Percentiles rank a stretch among this genome's conserved stretches.
Evolutionary conservation across 2,888 invertebrate genomes (phyloP).

Genomic region (Meloe dianella): DNA sequence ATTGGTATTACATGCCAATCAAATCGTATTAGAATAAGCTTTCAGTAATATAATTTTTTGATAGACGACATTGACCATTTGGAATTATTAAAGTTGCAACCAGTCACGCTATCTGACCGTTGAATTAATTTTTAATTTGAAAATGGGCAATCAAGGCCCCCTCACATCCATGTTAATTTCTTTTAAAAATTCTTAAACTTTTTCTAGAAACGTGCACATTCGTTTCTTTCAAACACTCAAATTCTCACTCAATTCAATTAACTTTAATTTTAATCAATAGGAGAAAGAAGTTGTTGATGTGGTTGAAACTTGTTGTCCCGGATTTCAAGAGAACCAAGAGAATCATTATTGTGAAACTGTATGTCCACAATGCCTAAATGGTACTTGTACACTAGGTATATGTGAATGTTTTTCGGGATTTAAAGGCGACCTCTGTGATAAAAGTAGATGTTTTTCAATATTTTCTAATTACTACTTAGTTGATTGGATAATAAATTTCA

Average conservation of each 20-base stretch:
- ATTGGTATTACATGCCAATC: background rate
- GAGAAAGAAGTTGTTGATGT: conserved; percentile 70
- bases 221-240: conserved; percentile 4
- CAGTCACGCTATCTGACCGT: too few species aligned
- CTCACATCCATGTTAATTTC: too few species aligned
- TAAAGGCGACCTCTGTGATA: conserved; percentile 66
- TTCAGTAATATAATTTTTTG: too few species aligned
- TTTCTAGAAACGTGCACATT: too few species aligned
- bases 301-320: conserved; percentile 77
- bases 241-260: background rate
- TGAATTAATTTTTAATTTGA: too few species aligned
- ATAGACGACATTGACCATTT: too few species aligned
- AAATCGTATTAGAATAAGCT: too few species aligned
- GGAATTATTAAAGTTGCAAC: too few species aligned
- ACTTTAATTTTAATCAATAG: conserved; percentile 57
- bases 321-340: conserved; percentile 66
- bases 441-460: conserved; percentile 61
- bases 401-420: conserved; percentile 71
- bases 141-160: too few species aligned
- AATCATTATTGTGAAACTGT: conserved; percentile 55
- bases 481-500: conserved; percentile 11
- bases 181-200: too few species aligned
- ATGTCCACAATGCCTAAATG: conserved; percentile 62
- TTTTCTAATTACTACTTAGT: background rate
- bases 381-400: conserved; percentile 65